Evolutionary conservation across 2,113 vertebrate species (phyloP), one percentile per base, ranked within the genome.

Genomic region (Chiloscyllium plagiosum): DNA sequence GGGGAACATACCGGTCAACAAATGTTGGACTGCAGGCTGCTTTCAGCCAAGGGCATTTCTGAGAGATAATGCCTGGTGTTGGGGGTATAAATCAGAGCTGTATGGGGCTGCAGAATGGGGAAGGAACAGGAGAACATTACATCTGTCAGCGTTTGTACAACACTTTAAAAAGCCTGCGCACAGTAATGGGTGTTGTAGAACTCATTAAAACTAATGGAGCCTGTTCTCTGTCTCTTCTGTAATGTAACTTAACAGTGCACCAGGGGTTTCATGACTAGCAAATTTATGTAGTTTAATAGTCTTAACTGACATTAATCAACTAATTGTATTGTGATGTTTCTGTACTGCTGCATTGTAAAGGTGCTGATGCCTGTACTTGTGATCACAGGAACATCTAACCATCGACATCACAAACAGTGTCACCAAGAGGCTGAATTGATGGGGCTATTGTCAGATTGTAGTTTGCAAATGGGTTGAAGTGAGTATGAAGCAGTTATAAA

Each of bases 271-370:
- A 24, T 52, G 94, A 95, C 94, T 72, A 95, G 94, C 94, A 95
- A 95, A 95, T 95, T 95, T 95, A 95, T 95, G 94, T 95, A 95
- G 94, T 95, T 95, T 95, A 95, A 95, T 95, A 76, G 94, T 95
- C 94, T 95, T 95, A 52, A 72, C 94, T 72, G 94, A 95, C 94
- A 95, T 95, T 95, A 72, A 95, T 95, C 94, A 95, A 72, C 94
- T 72, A 95, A 95, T 70, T 95, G 94, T 95, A 72, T 72, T 95
- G 69, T 95, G 94, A 72, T 72, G 94, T 33, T 95, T 47, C 69
- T 52, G 94, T 69, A 95, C 42, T 7, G 66, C 20, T 70, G 42
- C 15, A 37, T 13, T 72, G 68, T 95, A 95, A 95, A 95, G 94
- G 68, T 72, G 69, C 94, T 72, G 42, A 72, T 76, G 94, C 72